Base-by-base conservation (phyloP, 2,888 invertebrate genomes). In the Nasonia oneida region DNA sequence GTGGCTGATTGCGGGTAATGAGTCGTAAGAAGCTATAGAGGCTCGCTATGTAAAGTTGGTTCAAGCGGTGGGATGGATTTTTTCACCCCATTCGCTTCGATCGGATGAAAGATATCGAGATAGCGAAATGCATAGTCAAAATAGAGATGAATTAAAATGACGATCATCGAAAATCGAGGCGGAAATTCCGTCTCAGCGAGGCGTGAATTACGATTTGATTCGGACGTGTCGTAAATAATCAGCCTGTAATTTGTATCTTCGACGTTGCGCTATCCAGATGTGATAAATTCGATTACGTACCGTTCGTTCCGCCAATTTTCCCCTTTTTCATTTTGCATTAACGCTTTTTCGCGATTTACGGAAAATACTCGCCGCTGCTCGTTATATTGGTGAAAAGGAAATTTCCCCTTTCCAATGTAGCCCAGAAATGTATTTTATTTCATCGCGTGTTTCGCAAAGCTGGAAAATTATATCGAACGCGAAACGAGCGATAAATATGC, bases 141-240 rank as follows among this genome's bases (percentile, higher is more conserved):
- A 23, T 4, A 12, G 64, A n/a, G 6, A n/a, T n/a, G 14, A 29
- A 42, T 18, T 37, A 57, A 50, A 23, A 47, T 50, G 23, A 73
- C 53, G 47, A 76, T 76, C n/a, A 53, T 53, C 61, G 61, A 78
- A 78, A 64, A 64, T 0, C 42, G 33, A 77, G 10, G 15, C 8
- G 64, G 29, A 64, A 78, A 64, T 64, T 47, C 57, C 23, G 42
- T 23, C 42, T 42, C 39, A 64, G 15, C n/a, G 78, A 78, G 23
- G 78, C 64, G 61, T 78, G 64, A 78, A 78, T 78, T 64, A 42
- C 64, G 64, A 64, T 78, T 64, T 18, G 29, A 47, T 64, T 42
- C 23, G 64, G 64, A 15, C 1, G 42, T 14, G 15, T 78, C 64
- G 64, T 64, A 42, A 64, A 78, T 64, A 78, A 78, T 14, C 23